Base-by-base conservation (phyloP, 1,140 invertebrate genomes). In the Cydia splendana region DNA sequence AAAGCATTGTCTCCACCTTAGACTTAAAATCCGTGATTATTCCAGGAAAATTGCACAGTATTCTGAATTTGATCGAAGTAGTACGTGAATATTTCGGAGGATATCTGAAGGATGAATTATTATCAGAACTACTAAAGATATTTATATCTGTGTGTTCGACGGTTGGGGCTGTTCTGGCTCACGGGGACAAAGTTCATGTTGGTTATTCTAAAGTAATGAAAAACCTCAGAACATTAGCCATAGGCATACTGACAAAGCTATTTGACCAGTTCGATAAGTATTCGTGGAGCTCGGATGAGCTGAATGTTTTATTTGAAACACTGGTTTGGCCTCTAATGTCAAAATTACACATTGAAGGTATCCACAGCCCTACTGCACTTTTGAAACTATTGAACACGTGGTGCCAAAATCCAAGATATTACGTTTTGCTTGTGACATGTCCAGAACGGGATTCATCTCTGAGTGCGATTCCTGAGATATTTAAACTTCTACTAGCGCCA, bases 11-110 rank as follows among this genome's bases (percentile, higher is more conserved):
- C 4, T 76, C 90, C 1, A 91, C 91, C 75, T 79, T 96, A 1
- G 93, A 96, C 88, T 86, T 96, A 6, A 93, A 94, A 51, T 94
- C 94, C 42, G 94, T 95, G 3, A 93, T 95, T 67, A 95, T 96
- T 20, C 96, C 96, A 2, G 96, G 96, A 84, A 95, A 96, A 73
- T 87, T 98, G 13, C 95, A 96, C 76, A 96, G 97, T 80, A 94
- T 96, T 6, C 90, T 97, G 0, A 97, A 97, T 91, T 93, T 98
- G 5, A 93, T 98, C 57, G 95, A 96, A 57, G 95, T 97, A 18
- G 95, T 98, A 24, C 94, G 97, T n/a, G 96, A 97, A 88, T 96
- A 98, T 89, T 96, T 98, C 85, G 97, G 97, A 0, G 96, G 96
- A 13, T 94, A 96, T 71, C 95, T 98, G 90, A 94, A 94, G 48